These are phyloP conservation scores for Scolanthus callimorphus DNA, from an alignment of 92 coral and sea anemone genomes.

Conservation along the genomic window DNA sequence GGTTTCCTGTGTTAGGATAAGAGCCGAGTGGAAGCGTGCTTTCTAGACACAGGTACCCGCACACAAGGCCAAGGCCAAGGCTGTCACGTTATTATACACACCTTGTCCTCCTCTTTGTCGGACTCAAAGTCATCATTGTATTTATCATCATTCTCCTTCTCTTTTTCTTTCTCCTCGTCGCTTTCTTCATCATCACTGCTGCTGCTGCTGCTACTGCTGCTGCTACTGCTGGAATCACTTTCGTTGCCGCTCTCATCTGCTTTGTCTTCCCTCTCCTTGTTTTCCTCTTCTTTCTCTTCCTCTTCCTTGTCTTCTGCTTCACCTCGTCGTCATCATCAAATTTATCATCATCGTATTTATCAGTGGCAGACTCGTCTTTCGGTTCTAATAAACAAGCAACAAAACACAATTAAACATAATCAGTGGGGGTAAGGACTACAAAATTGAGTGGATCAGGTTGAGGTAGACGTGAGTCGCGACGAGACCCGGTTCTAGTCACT, in stretches of 20 bases:
- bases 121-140: slow-evolving; percentile 72
- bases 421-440: no score
- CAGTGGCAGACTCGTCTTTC: slow-evolving; percentile 31
- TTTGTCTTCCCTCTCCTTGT: slow-evolving; percentile 31
- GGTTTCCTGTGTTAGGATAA: no score
- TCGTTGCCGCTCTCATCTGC: slow-evolving; percentile 6
- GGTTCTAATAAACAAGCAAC: no score
- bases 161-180: slow-evolving; percentile 24
- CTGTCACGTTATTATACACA: background rate
- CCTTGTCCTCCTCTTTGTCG: slow-evolving; percentile 24
- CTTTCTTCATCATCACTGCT: slow-evolving; percentile 30
- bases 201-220: slow-evolving; percentile 4
- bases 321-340: slow-evolving; percentile 58
- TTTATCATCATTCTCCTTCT: slow-evolving; percentile 33
- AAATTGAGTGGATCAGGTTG: no score
- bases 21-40: no score
- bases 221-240: slow-evolving; percentile 1
- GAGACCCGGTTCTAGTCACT: no score
- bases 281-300: slow-evolving; percentile 18
- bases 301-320: slow-evolving; percentile 31
- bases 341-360: slow-evolving; percentile 64
- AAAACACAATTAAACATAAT: no score
- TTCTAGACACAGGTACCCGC: no score
- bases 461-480: no score
- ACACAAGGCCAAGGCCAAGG: no score